Conservation (phyloP, 2,113 vertebrate species). For the Ascaphus truei region DNA sequence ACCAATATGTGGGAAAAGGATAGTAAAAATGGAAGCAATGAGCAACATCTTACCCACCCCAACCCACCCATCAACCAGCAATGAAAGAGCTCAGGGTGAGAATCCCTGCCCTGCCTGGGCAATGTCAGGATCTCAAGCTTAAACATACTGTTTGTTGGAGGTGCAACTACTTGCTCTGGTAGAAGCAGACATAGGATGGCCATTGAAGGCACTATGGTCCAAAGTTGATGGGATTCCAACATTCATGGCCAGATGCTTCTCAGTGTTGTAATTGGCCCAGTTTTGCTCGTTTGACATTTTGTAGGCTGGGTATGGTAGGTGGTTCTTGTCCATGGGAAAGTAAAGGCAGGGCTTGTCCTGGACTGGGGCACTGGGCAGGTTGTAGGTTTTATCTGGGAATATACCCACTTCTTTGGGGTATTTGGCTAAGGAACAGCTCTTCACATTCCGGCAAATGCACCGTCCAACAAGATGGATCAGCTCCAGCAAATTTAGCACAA, state of each 20-base stretch:
- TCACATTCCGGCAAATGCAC: conserved; percentile 40
- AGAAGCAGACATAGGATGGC: conserved; percentile 32
- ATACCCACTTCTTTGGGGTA: not conserved
- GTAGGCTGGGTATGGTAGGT: conserved; percentile 50
- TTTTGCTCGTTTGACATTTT: conserved; percentile 69
- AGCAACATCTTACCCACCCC: no score
- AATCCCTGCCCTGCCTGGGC: no score
- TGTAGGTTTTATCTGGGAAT: conserved; percentile 27
- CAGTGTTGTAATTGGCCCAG: conserved; percentile 66
- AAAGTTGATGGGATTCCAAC: not conserved
- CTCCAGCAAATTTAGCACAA: conserved; percentile 84
- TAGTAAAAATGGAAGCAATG: not conserved
- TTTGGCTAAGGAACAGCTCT: conserved; percentile 1
- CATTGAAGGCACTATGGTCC: not conserved
- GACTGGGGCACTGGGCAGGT: not conserved
- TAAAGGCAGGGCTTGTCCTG: conserved; percentile 57
- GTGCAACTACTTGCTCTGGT: conserved; percentile 56
- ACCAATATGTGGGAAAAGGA: no score
- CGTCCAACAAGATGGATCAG: conserved; percentile 75
- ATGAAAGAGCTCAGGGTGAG: no score
- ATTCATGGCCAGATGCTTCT: conserved; percentile 58
- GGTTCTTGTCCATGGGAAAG: conserved; percentile 57
- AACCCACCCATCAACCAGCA: no score
- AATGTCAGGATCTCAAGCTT: conserved; percentile 13
- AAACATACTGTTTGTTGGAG: conserved; percentile 71